These are phyloP conservation scores for Tinea trinotella DNA, from an alignment of 2,888 invertebrate genomes.

Conservation along the genomic window DNA sequence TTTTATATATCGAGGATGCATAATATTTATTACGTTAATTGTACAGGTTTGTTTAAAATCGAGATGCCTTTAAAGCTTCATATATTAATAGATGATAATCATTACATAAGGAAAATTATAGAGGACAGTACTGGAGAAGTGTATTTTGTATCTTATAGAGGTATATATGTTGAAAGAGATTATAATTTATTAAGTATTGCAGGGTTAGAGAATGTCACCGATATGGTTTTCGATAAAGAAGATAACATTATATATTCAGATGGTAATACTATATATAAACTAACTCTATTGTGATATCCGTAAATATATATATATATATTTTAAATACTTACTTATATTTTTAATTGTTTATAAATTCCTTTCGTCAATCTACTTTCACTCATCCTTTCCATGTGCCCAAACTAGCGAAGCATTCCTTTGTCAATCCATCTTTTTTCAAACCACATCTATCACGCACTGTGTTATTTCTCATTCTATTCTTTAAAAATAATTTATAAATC, in stretches of 20 bases:
- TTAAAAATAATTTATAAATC: no score
- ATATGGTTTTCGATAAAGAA: constrained; percentile 48
- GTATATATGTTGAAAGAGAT: constrained; percentile 49
- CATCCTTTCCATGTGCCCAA: no score
- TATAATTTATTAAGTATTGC: constrained; percentile 36
- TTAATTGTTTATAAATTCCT: no score
- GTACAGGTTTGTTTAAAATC: constrained; percentile 54
- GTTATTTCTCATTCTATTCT: no score
- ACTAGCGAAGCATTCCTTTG: no score
- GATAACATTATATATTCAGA: constrained; percentile 49
- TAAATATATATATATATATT: no score
- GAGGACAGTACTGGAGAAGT: constrained; percentile 52
- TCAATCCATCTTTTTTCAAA: no score
- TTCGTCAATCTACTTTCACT: no score
- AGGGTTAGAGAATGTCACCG: constrained; percentile 40
- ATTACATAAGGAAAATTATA: constrained; percentile 41
- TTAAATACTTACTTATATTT: no score
- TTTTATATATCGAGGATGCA: constrained; percentile 44
- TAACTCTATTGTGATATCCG: no score
- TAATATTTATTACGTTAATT: constrained; percentile 49
- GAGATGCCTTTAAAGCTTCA: constrained; percentile 31
- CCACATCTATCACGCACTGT: no score
- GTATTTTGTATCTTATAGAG: constrained; percentile 43
- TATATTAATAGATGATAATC: constrained; percentile 37
- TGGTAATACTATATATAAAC: constrained; percentile 37